Conservation (phyloP, 1,140 invertebrate genomes). For the Pachyrhynchus sulphureomaculatus region DNA sequence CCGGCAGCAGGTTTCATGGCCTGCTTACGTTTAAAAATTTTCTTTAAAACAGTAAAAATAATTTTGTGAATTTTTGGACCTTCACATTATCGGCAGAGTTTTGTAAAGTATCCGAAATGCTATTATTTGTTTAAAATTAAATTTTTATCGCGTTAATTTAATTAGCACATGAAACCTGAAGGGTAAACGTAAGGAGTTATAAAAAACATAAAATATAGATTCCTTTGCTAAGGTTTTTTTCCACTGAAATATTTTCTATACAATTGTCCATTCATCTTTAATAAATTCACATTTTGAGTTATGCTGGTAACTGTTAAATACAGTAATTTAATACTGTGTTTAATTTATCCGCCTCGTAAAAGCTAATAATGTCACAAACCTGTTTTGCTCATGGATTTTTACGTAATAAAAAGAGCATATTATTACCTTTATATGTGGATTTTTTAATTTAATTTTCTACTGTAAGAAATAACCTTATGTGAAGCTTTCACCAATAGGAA, state of each 20-base stretch:
- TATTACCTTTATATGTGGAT: neutral
- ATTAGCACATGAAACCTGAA: neutral
- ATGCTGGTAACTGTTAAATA: conserved; percentile 7
- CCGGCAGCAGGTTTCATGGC: conserved; percentile 36
- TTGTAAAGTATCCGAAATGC: too few relatives aligned
- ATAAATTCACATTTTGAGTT: conserved; percentile 2
- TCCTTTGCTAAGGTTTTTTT: too few relatives aligned
- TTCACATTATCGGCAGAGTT: too few relatives aligned
- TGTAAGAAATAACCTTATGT: too few relatives aligned
- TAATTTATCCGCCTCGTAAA: conserved; percentile 18
- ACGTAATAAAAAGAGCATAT: neutral
- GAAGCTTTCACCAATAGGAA: too few relatives aligned
- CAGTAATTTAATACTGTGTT: neutral
- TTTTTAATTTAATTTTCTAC: neutral
- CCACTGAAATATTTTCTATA: too few relatives aligned
- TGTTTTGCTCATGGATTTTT: conserved; percentile 15
- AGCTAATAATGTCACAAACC: conserved; percentile 24
- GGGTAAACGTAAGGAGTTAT: neutral
- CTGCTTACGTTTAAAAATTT: conserved; percentile 13
- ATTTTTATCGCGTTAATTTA: neutral
- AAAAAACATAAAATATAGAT: neutral
- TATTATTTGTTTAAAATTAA: neutral
- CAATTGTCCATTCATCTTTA: neutral
- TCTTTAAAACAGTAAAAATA: too few relatives aligned
- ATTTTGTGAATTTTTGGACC: too few relatives aligned